Evolutionary conservation across 1,140 invertebrate species (phyloP).

Genomic region (Sarcophaga bullata): DNA sequence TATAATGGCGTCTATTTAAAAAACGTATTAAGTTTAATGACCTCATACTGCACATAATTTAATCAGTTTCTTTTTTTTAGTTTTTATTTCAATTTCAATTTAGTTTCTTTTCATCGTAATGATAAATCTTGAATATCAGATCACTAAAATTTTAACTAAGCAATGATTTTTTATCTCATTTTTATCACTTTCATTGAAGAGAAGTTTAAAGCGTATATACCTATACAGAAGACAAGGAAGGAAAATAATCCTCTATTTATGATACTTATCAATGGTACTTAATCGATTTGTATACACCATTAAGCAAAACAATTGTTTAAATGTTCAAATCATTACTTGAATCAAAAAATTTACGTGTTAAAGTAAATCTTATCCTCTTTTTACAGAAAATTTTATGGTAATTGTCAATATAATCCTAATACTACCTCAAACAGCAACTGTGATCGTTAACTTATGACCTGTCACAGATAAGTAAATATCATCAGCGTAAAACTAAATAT

Average conservation of each 20-base stretch:
- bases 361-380: no score
- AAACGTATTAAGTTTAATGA: conserved; percentile 30
- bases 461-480: no score
- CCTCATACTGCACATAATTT: neutral
- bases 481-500: no score
- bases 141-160: conserved; percentile 28
- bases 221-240: no score
- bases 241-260: conserved; percentile 23
- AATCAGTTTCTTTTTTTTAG: neutral
- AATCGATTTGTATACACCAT: conserved; percentile 40
- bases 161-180: neutral
- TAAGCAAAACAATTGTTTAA: conserved; percentile 39
- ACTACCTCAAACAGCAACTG: no score
- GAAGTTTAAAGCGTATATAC: neutral
- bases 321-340: conserved; percentile 36
- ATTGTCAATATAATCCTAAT: no score
- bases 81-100: neutral
- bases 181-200: neutral
- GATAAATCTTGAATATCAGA: conserved; percentile 10
- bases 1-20: neutral
- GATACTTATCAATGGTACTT: conserved; percentile 38
- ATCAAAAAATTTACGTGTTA: neutral
- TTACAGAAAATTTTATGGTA: no score
- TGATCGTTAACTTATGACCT: no score
- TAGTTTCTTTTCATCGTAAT: neutral